Base-by-base conservation (phyloP, 2,797 vertebrate species). In the Premnoplex brunnescens region DNA sequence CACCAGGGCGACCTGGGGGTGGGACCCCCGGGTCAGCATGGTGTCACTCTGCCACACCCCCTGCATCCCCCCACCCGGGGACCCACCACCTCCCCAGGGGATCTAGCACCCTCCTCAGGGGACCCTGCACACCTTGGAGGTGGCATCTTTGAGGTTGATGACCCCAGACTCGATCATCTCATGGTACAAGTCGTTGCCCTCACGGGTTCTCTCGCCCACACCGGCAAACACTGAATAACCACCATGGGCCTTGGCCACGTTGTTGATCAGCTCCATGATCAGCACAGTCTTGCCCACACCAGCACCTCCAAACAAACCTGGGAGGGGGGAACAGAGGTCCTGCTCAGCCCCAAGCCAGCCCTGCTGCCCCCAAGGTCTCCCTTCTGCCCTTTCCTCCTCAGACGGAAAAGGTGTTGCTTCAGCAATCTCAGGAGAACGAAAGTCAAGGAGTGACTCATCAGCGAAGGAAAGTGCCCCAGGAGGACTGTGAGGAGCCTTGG, bases 131-230 rank as follows among this genome's bases (percentile, higher is more conserved):
- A 99, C 99, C 99, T 99, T 99, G 84, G 99, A 99, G 23, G 99
- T 99, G 91, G 98, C 96, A 56, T 99, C 99, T 96, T 99, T 99
- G 94, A 99, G 98, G 97, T 99, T 99, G 98, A 99, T 99, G 96
- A 99, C 99, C 46, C 99, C 99, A 18, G 99, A 99, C 97, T 99
- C 99, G 7, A 99, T 99, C 99, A 99, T 99, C 97, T 99, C 99
- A 63, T 99, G 99, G 97, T 99, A 99, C 96, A 99, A 98, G 76
- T 99, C 99, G 19, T 99, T 99, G 94, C 99, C 99, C 94, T 99
- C 99, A 0, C 99, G 99, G 83, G 99, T 99, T 28, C 99, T 98
- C 95, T 99, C 99, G 26, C 99, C 99, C 30, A 99, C 99, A 0
- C 99, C 99, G 5, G 99, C 99, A 34, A 99, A 99, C 97, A 99